phyloP scores from a whole-genome alignment of 2,797 vertebrate species.

The Tangara arthus region DNA sequence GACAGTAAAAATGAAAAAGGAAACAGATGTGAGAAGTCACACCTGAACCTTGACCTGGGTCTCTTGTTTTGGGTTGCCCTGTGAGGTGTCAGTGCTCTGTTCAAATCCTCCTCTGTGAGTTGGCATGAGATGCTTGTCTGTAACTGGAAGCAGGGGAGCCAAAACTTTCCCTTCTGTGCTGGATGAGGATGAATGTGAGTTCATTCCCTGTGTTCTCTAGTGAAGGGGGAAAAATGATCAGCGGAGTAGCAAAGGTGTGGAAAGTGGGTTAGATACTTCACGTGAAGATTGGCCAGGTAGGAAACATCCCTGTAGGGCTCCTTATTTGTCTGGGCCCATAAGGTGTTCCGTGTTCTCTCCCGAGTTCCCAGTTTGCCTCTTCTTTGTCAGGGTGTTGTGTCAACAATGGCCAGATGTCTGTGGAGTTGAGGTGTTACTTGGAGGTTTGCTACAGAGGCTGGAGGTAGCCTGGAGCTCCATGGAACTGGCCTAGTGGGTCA shows the following conservation, averaged over 20 bases:
- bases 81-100: not conserved
- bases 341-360: not conserved
- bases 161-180: not conserved
- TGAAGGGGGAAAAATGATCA: not conserved
- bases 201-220: not conserved
- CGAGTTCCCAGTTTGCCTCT: not conserved
- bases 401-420: not conserved
- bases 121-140: not conserved
- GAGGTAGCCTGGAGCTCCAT: not conserved
- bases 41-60: not conserved
- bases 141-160: fast-evolving
- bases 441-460: not conserved
- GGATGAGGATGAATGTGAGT: not conserved
- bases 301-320: not conserved
- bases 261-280: not conserved
- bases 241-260: not conserved
- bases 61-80: not conserved
- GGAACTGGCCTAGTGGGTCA: not conserved
- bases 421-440: not conserved
- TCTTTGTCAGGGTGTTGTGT: not conserved
- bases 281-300: not conserved
- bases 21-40: not conserved
- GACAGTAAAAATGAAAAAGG: not conserved
- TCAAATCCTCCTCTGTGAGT: not conserved
- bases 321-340: not conserved